These are phyloP conservation scores for Sarcoramphus papa DNA, from an alignment of 2,797 vertebrate species.

Conservation along the genomic window DNA sequence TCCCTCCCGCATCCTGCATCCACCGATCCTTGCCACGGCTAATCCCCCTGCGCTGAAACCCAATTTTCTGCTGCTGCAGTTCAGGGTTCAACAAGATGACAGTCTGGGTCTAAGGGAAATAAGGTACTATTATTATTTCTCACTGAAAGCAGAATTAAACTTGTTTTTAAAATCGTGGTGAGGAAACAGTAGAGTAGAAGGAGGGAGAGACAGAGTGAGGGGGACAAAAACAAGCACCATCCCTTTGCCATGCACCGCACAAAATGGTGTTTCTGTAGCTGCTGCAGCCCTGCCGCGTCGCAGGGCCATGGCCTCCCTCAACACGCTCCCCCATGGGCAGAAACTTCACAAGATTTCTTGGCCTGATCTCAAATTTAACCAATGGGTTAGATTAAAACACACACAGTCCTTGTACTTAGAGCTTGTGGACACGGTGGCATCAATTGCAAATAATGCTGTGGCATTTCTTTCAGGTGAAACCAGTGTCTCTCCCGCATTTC, in stretches of 20 bases:
- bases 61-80: slow-evolving; percentile 1
- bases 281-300: neutral
- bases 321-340: accelerated
- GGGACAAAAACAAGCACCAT: neutral
- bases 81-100: slow-evolving; percentile 10
- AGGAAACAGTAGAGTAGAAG: neutral
- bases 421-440: neutral
- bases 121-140: neutral
- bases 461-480: neutral
- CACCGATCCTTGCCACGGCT: neutral
- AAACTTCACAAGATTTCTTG: neutral
- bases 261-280: neutral
- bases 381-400: neutral
- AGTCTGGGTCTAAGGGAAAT: neutral
- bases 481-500: neutral
- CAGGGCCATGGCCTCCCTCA: neutral
- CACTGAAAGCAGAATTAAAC: neutral
- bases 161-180: neutral
- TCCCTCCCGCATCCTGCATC: neutral
- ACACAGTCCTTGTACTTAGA: neutral
- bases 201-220: accelerated
- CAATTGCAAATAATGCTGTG: neutral
- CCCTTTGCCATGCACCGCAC: neutral
- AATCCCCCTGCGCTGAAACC: neutral
- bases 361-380: neutral